Evolutionary conservation across 2,797 vertebrate genomes (phyloP).

Genomic region (Bryconaethiops microstoma): DNA sequence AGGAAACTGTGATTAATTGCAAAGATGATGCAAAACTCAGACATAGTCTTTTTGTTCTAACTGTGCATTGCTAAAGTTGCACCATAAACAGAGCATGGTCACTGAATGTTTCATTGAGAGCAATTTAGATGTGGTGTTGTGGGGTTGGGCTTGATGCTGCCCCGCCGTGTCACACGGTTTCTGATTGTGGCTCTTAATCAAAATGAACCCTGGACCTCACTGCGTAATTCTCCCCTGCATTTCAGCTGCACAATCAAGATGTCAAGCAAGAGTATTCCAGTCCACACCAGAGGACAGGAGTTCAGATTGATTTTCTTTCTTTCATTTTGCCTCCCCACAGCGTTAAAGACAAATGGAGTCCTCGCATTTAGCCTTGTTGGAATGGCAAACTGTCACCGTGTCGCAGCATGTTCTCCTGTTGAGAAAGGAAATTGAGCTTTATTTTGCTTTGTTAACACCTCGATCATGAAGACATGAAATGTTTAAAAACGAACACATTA

Average conservation of each 20-base stretch:
- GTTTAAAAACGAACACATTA: conserved; percentile 23
- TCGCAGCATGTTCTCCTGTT: conserved; percentile 29
- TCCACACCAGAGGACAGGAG: conserved; percentile 55
- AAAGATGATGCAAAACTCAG: background rate
- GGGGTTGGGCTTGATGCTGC: background rate
- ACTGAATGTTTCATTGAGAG: background rate
- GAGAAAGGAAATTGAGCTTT: conserved; percentile 29
- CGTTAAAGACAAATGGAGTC: conserved; percentile 44
- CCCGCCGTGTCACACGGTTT: conserved; percentile 3
- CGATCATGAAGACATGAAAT: conserved; percentile 7
- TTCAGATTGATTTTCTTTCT: conserved; percentile 43
- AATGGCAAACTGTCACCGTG: conserved; percentile 17
- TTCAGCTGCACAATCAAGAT: conserved; percentile 59
- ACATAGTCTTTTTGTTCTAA: background rate
- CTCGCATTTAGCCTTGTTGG: conserved; percentile 39
- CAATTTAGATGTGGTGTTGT: background rate
- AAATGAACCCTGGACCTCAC: conserved; percentile 17
- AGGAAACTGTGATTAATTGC: background rate
- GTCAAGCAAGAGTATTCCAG: conserved; percentile 58
- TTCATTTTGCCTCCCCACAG: conserved; percentile 41
- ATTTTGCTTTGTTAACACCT: conserved; percentile 25
- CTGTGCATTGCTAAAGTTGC: background rate
- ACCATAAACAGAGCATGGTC: background rate
- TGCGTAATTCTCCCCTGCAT: conserved; percentile 33
- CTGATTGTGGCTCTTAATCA: conserved; percentile 34